Evolutionary conservation across 2,797 vertebrate species (phyloP), one percentile per base, ranked within the genome.

Genomic region (Centropyge bicolor): DNA sequence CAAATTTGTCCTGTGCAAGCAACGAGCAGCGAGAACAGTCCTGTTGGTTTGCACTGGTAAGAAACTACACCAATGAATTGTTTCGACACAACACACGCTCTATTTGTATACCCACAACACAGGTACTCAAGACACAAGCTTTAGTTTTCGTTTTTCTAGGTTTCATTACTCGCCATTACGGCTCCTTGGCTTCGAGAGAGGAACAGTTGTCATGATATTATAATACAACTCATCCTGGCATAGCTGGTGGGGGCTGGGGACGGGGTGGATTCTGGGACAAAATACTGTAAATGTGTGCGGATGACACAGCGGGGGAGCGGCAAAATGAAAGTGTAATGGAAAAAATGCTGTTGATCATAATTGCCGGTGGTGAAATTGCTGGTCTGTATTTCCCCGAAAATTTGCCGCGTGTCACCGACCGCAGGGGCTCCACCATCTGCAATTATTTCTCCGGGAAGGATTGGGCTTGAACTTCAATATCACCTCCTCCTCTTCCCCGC

Each of bases 371-470:
- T 65, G 64, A 91, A 91, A 89, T 83, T 88, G 82, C 79, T 65
- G 62, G 85, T 83, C 82, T 88, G 82, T 65, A 78, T 91, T 90
- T 88, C 54, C 55, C 27, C 68, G 77, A 70, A 82, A 80, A 87
- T 82, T 88, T 38, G 67, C 70, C 13, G 22, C 66, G 77, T 80
- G 76, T 71, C 74, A 55, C 43, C 11, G 11, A 85, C 73, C 22
- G 49, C 80, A 70, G 83, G 76, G 79, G 63, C 71, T 84, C 73
- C 54, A 66, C 69, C 75, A 80, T 86, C 82, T 91, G 89, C 90
- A 90, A 92, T 93, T 93, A 92, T 92, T 90, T 84, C 76, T 83
- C 80, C 3, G 14, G 82, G 81, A 91, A 88, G 72, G 80, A 82
- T 89, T 89, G 45, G 12, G 59, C 78, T 81, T 90, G 69, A 86